Conservation (phyloP, 2,113 vertebrate genomes). For the Apaloderma vittatum region DNA sequence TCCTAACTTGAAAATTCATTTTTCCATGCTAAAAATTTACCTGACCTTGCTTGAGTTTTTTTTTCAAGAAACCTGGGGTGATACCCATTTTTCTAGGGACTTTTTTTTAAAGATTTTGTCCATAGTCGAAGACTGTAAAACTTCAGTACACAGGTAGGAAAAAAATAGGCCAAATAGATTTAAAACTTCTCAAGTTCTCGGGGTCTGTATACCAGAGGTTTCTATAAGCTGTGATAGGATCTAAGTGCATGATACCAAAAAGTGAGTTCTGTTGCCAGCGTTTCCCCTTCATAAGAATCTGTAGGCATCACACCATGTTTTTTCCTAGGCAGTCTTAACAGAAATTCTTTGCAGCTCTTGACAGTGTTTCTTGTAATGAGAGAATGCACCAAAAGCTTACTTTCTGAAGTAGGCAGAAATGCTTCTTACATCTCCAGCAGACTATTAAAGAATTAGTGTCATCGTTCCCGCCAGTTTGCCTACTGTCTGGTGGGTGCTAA, state of each 20-base stretch:
- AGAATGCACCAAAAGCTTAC: neutral
- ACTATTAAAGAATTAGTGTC: conserved; percentile 2
- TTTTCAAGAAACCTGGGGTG: neutral
- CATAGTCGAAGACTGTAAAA: neutral
- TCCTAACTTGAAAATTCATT: neutral
- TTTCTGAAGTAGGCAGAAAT: neutral
- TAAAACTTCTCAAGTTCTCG: neutral
- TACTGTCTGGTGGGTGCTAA: conserved; percentile 21
- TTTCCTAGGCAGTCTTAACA: neutral
- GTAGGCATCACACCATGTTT: neutral
- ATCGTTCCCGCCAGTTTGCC: neutral
- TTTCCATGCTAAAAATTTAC: neutral
- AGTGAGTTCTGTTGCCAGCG: neutral
- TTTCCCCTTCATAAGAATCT: neutral
- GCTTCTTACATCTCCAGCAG: neutral
- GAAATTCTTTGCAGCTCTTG: neutral
- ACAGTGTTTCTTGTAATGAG: neutral
- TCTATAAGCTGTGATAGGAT: neutral
- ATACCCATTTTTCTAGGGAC: neutral
- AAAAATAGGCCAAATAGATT: neutral
- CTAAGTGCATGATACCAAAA: neutral
- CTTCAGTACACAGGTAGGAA: neutral
- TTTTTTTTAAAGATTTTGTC: neutral
- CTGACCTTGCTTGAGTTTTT: neutral
- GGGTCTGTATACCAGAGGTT: neutral